Conservation (phyloP, 2,888 invertebrate genomes). For the Leptogaster cylindrica region DNA sequence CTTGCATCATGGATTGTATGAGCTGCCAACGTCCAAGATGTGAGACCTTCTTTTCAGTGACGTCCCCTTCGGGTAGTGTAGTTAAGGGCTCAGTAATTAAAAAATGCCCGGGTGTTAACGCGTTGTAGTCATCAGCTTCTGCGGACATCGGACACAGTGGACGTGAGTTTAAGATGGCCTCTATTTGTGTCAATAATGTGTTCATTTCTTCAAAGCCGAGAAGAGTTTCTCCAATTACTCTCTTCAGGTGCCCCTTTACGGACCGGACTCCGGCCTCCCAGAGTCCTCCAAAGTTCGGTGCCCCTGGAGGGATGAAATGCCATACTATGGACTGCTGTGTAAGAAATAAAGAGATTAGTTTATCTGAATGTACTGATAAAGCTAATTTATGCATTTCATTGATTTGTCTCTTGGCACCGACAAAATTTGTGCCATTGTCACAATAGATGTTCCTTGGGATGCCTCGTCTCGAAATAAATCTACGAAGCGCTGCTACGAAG, state of each 20-base stretch:
- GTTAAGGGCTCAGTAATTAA: neutral
- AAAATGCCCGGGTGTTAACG: neutral
- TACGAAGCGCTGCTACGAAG: neutral
- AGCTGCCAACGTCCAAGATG: neutral
- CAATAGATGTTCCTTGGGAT: neutral
- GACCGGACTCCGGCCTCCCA: neutral
- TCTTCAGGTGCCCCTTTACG: neutral
- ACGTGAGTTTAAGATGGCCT: neutral
- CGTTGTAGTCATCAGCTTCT: neutral
- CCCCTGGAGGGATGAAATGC: slow-evolving; percentile 10
- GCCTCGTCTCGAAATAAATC: neutral
- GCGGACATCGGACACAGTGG: neutral
- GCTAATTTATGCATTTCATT: neutral
- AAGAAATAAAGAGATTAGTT: too few relatives aligned
- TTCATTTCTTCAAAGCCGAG: slow-evolving; percentile 51
- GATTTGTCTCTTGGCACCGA: too few relatives aligned
- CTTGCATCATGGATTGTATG: neutral
- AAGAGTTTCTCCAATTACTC: slow-evolving; percentile 46
- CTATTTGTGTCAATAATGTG: slow-evolving; percentile 43
- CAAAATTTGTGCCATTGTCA: too few relatives aligned
- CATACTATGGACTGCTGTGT: too few relatives aligned
- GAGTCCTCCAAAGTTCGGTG: neutral
- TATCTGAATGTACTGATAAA: neutral
- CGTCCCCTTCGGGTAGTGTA: neutral
- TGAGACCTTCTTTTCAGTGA: neutral